These are phyloP conservation scores for Dynastes tityus DNA, from an alignment of 2,888 invertebrate genomes.

Conservation along the genomic window DNA sequence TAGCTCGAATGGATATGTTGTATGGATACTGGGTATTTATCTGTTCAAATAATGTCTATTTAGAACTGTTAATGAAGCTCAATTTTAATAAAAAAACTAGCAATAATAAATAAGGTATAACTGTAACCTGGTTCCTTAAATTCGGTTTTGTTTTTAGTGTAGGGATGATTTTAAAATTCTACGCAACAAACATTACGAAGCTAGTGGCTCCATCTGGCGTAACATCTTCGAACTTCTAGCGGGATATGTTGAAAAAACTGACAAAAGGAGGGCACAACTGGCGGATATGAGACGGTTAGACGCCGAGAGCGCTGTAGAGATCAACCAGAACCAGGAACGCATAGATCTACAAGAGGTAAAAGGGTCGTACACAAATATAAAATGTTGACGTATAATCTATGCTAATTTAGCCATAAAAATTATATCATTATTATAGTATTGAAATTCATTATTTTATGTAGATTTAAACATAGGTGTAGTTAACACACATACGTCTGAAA, in stretches of 20 bases:
- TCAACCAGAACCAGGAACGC: slow-evolving; percentile 63
- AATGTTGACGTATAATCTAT: no score
- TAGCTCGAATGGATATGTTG: not conserved
- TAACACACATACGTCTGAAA: no score
- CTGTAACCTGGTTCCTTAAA: not conserved
- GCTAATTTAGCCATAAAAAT: no score
- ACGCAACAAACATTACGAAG: slow-evolving; percentile 59
- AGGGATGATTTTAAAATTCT: slow-evolving; percentile 60
- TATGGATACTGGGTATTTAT: not conserved
- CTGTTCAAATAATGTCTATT: no score
- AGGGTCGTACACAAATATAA: not conserved
- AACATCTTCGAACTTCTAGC: slow-evolving; percentile 62
- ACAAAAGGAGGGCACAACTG: slow-evolving; percentile 65
- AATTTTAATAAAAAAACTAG: no score
- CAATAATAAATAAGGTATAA: no score
- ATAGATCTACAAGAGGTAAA: slow-evolving; percentile 63
- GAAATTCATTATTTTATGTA: no score
- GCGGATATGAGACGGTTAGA: slow-evolving; percentile 66
- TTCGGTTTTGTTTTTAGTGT: slow-evolving; percentile 60
- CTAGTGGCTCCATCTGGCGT: slow-evolving; percentile 64
- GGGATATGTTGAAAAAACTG: slow-evolving; percentile 64
- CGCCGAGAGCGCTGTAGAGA: slow-evolving; percentile 64
- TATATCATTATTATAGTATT: no score
- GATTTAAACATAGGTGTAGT: no score
- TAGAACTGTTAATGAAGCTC: no score